phyloP scores from a whole-genome alignment of 2,113 vertebrate genomes.

The Thomomys bottae region DNA sequence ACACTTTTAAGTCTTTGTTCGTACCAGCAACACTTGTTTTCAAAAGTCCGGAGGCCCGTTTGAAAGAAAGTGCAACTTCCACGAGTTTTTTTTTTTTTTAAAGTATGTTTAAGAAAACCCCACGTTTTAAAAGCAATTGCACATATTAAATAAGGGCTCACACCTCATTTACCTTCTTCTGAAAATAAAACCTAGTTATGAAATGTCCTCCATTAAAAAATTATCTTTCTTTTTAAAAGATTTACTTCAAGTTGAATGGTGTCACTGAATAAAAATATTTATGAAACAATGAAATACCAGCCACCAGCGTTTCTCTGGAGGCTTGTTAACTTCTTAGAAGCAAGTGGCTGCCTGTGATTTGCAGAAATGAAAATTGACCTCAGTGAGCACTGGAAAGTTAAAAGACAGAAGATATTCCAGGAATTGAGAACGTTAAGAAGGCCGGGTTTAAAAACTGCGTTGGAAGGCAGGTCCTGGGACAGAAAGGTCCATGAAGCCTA shows the following conservation, averaged over 20 bases:
- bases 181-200: slow-evolving; percentile 47
- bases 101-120: neutral
- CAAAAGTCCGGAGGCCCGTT: slow-evolving; percentile 68
- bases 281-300: slow-evolving; percentile 87
- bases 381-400: slow-evolving; percentile 85
- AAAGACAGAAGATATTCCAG: slow-evolving; percentile 78
- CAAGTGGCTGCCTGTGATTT: slow-evolving; percentile 86
- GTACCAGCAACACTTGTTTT: slow-evolving; percentile 77
- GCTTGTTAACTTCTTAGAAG: slow-evolving; percentile 86
- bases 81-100: slow-evolving; percentile 51
- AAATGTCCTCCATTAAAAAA: slow-evolving; percentile 65
- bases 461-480: slow-evolving; percentile 53
- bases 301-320: slow-evolving; percentile 86
- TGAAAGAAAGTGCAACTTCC: slow-evolving; percentile 76
- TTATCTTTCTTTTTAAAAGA: slow-evolving; percentile 61
- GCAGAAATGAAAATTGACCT: slow-evolving; percentile 86
- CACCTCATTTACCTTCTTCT: slow-evolving; percentile 33
- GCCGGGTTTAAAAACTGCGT: slow-evolving; percentile 67
- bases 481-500: slow-evolving; percentile 58
- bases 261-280: slow-evolving; percentile 87
- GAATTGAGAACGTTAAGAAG: slow-evolving; percentile 76
- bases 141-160: neutral
- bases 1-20: slow-evolving; percentile 86
- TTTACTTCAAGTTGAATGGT: slow-evolving; percentile 83
- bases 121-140: slow-evolving; percentile 46